Evolutionary conservation across 2,113 vertebrate genomes (phyloP).

Genomic region (Corythaixoides concolor): DNA sequence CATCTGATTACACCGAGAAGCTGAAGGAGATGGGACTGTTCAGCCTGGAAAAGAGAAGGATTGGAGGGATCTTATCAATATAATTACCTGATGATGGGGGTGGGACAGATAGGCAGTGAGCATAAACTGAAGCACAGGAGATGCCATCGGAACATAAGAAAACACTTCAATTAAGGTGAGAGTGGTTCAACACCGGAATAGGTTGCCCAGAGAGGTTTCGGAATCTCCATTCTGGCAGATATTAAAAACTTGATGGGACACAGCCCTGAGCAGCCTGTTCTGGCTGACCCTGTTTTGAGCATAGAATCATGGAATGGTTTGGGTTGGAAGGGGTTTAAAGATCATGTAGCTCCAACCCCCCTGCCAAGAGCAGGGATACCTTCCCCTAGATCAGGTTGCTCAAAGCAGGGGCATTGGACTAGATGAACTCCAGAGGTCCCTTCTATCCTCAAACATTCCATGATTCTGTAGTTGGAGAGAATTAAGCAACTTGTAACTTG

Average conservation of each 20-base stretch:
- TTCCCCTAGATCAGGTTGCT: too few species aligned
- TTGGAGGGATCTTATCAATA: neutral
- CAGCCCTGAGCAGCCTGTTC: neutral
- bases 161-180: neutral
- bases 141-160: neutral
- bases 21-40: neutral
- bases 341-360: too few species aligned
- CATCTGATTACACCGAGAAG: neutral
- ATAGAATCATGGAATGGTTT: too few species aligned
- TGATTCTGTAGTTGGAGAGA: neutral
- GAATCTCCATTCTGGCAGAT: neutral
- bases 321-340: too few species aligned
- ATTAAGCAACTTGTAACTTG: neutral
- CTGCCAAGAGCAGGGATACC: too few species aligned
- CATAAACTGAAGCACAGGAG: neutral
- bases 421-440: neutral
- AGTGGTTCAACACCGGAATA: neutral
- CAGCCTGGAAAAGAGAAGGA: neutral
- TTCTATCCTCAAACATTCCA: neutral
- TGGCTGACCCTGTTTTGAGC: neutral
- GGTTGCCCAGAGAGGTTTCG: neutral
- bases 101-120: neutral
- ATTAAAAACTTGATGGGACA: neutral
- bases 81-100: neutral
- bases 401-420: too few species aligned